A percentile compares a stretch with the other conserved stretches of the same genome.
Evolutionary conservation across 2,797 vertebrate genomes (phyloP).

Genomic region (Poecile montanus): DNA sequence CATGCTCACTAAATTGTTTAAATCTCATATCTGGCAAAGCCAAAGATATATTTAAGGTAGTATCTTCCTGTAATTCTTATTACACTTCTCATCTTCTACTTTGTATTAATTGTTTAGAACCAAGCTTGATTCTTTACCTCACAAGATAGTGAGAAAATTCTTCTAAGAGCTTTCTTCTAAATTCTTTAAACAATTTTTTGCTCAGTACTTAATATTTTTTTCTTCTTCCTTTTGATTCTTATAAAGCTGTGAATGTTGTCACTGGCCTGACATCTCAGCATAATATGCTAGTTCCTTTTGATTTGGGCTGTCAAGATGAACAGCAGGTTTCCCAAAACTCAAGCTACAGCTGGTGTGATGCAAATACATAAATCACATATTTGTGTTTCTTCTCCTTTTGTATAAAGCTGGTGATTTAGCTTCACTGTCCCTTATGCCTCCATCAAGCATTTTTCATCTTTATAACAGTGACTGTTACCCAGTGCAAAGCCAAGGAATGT

Average conservation of each 20-base stretch:
- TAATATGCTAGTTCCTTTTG: background rate
- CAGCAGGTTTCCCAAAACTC: background rate
- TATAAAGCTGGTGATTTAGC: background rate
- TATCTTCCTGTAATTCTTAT: background rate
- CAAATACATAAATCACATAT: background rate
- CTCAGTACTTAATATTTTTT: background rate
- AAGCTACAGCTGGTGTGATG: background rate
- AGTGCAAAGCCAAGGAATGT: background rate
- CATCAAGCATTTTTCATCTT: background rate
- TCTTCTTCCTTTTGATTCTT: background rate
- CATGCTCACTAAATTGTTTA: background rate
- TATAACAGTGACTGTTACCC: background rate
- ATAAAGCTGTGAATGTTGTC: background rate
- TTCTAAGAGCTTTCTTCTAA: background rate
- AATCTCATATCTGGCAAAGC: background rate
- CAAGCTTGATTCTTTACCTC: slow-evolving; percentile 5
- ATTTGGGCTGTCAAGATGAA: background rate
- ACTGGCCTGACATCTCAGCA: background rate
- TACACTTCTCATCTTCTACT: background rate
- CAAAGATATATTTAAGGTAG: background rate
- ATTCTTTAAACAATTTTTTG: slow-evolving; percentile 20
- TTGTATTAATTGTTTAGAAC: background rate
- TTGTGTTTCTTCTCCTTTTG: accelerated
- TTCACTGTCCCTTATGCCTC: background rate
- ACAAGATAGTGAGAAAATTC: background rate